Base-by-base conservation (phyloP, 2,888 invertebrate species). In the Rutpela maculata region DNA sequence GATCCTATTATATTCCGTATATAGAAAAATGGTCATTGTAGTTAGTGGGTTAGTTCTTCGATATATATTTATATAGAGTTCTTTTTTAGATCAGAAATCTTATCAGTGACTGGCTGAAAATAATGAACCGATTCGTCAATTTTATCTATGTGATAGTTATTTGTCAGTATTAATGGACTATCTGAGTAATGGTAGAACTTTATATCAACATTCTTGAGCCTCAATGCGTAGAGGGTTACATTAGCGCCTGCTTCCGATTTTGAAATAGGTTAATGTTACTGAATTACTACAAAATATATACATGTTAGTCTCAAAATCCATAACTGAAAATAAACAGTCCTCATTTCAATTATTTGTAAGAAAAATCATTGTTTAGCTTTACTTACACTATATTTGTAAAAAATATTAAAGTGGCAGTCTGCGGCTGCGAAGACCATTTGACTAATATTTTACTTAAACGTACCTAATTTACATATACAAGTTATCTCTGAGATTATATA, bases 141-240 rank as follows among this genome's bases (percentile, higher is more conserved):
- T 59, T 69, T 69, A 69, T 69, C 57, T 38, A 17, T 17, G 9
- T 57, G 57, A 69, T 69, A 57, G 69, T 26, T 35, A 69, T 69
- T 69, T 26, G 59, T 69, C 59, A 59, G 19, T 38, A 57, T 35
- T 57, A 69, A 69, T 69, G 69, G 69, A 19, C 15, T 57, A 69
- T 69, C 57, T 59, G 59, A 59, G 59, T 59, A 69, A 69, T 57
- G 57, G 69, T 38, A 0, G 19, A 38, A 35, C 55, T 55, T 67
- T 43, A 2, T 67, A 55, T 26, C 50, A 67, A 55, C 67, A 67
- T 55, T 56, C 55, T 55, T 67, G 10, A n/a, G n/a, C 17, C 6
- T 50, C 22, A 19, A 26, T n/a, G 62, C 5, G n/a, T 22, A n/a
- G 26, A 22, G 12, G 1, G 15, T 2, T n/a, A 50, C 31, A 62